Percentiles rank a stretch among this genome's conserved stretches.
Evolutionary conservation across 2,888 invertebrate species (phyloP).

Genomic region (Ephialtes manifestator): DNA sequence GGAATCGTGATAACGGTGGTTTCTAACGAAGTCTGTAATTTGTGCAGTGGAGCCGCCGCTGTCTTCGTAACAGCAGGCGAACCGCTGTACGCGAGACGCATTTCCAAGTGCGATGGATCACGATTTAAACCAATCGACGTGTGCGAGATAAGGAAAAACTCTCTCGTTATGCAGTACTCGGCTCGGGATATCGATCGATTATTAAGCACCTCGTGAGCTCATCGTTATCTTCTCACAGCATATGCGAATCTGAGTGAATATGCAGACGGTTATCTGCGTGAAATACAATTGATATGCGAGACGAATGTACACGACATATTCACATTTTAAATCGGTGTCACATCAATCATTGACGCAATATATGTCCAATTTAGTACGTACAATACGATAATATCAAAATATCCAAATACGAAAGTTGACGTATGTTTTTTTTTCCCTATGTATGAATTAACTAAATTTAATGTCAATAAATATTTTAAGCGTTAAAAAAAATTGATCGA

Average conservation of each 20-base stretch:
- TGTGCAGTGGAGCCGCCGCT: conserved; percentile 74
- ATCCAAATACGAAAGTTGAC: too few species aligned
- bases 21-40: conserved; percentile 84
- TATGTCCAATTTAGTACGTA: background rate
- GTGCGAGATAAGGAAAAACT: conserved; percentile 73
- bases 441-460: too few species aligned
- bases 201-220: conserved; percentile 48
- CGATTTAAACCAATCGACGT: conserved; percentile 79
- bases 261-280: conserved; percentile 8
- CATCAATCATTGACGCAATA: background rate
- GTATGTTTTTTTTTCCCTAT: background rate
- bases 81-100: conserved; percentile 66
- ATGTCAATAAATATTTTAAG: too few species aligned
- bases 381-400: background rate
- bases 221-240: conserved; percentile 15
- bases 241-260: conserved; percentile 25
- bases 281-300: conserved; percentile 11
- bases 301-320: conserved; percentile 2
- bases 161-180: conserved; percentile 65
- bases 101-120: conserved; percentile 76
- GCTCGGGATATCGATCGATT: conserved; percentile 58
- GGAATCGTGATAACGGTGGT: conserved; percentile 80
- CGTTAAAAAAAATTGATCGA: too few species aligned
- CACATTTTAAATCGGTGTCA: background rate
- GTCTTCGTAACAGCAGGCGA: conserved; percentile 66